Evolutionary conservation across 92 coral and sea anemone species (phyloP).

Genomic region (Porites cylindrica): DNA sequence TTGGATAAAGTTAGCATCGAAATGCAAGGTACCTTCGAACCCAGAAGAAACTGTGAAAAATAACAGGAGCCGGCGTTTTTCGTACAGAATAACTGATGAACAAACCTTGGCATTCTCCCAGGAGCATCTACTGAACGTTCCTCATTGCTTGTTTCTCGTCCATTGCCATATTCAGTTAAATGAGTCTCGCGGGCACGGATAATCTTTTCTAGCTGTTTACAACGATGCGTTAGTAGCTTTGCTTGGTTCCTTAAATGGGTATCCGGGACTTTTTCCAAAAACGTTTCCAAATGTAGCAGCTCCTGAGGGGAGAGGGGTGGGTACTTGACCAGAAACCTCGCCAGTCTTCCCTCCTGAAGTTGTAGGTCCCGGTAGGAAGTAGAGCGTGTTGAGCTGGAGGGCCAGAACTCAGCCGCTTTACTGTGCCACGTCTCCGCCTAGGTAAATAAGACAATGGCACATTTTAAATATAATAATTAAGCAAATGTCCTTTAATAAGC

Average conservation of each 20-base stretch:
- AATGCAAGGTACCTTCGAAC: too few relatives aligned
- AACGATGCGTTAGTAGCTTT: slow-evolving; percentile 75
- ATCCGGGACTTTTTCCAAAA: slow-evolving; percentile 70
- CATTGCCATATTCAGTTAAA: slow-evolving; percentile 35
- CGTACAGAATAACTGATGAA: neutral
- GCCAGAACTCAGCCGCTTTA: slow-evolving; percentile 82
- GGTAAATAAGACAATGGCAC: neutral
- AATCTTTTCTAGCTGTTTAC: slow-evolving; percentile 85
- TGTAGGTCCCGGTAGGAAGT: slow-evolving; percentile 55
- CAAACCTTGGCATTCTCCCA: slow-evolving; percentile 34
- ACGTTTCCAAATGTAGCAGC: slow-evolving; percentile 63
- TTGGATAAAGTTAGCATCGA: too few relatives aligned
- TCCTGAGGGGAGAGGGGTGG: slow-evolving; percentile 91
- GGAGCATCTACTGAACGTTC: slow-evolving; percentile 12
- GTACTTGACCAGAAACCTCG: slow-evolving; percentile 68
- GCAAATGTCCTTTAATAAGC: too few relatives aligned
- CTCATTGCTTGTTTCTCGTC: neutral
- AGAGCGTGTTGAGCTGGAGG: slow-evolving; percentile 52
- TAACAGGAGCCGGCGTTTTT: too few relatives aligned
- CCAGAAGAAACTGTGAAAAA: too few relatives aligned
- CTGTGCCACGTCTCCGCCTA: slow-evolving; percentile 94
- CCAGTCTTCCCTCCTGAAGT: slow-evolving; percentile 60
- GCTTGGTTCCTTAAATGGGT: slow-evolving; percentile 77
- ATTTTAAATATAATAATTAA: too few relatives aligned
- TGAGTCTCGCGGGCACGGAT: slow-evolving; percentile 80